A percentile compares a stretch with the other conserved stretches of the same genome.
phyloP scores from a whole-genome alignment of 1,140 invertebrate species.

The Aphidius gifuensis region DNA sequence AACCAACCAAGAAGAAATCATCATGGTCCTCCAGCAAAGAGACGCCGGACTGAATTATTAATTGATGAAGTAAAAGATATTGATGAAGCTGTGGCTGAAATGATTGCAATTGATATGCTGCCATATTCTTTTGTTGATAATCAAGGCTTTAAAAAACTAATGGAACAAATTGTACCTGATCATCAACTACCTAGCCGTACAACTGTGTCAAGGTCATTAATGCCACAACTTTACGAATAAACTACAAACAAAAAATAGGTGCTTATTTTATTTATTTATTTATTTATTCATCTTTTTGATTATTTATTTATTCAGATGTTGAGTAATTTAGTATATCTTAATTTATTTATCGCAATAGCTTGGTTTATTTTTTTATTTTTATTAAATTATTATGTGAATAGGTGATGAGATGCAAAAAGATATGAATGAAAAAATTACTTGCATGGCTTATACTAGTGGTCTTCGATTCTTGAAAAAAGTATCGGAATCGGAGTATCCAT shows the following conservation, averaged over 20 bases:
- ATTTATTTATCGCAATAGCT: no score
- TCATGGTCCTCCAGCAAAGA: no score
- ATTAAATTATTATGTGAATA: constrained; percentile 7
- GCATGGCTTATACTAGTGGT: constrained; percentile 17
- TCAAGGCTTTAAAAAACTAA: background rate
- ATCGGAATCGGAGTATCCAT: no score
- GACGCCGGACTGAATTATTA: no score
- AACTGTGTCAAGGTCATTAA: constrained; percentile 4
- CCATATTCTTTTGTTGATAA: background rate
- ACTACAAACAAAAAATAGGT: no score
- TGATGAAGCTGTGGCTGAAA: constrained; percentile 10
- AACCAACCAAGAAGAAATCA: no score
- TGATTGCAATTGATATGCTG: constrained; percentile 18
- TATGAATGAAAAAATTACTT: background rate
- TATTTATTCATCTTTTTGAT: no score
- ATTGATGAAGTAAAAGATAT: background rate
- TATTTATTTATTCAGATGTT: no score
- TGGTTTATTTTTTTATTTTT: no score
- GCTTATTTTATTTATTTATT: no score
- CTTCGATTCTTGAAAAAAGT: no score
- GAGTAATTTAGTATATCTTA: no score
- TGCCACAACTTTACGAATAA: background rate
- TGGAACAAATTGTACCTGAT: constrained; percentile 5
- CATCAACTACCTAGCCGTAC: constrained; percentile 13
- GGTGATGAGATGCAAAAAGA: background rate